These are phyloP conservation scores for Capromys pilorides DNA, from an alignment of 2,797 vertebrate genomes.

Conservation along the genomic window DNA sequence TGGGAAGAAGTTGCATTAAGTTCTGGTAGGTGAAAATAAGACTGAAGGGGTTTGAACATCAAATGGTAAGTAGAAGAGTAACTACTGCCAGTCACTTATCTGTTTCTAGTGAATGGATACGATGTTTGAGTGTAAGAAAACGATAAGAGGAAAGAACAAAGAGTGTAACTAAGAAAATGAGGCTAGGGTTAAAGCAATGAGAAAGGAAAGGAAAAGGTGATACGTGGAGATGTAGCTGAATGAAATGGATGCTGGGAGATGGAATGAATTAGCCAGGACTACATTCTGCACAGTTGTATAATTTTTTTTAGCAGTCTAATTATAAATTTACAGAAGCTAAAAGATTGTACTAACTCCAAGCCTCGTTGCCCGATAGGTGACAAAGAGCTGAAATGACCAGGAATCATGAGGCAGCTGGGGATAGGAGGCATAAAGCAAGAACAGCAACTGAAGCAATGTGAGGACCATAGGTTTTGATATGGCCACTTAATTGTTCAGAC, in stretches of 20 bases:
- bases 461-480: not conserved
- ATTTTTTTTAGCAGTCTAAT: not conserved
- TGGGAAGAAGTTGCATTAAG: not conserved
- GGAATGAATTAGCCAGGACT: not conserved
- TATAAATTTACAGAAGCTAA: conserved; percentile 4
- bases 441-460: not conserved
- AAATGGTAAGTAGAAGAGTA: not conserved
- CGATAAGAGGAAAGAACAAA: not conserved
- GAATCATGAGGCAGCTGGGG: not conserved
- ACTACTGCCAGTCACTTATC: conserved; percentile 13
- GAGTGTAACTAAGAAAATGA: not conserved
- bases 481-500: not conserved
- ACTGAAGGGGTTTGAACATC: not conserved
- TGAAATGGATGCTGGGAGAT: not conserved
- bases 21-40: not conserved
- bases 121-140: not conserved
- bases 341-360: not conserved
- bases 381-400: not conserved
- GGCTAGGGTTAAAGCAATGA: not conserved
- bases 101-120: not conserved
- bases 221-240: not conserved
- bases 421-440: not conserved
- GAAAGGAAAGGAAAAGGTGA: not conserved
- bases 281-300: not conserved
- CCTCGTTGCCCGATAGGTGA: not conserved